A percentile compares a stretch with the other conserved stretches of the same genome.
Evolutionary conservation across 2,797 vertebrate species (phyloP).

Genomic region (Gymnoscopelus microlampas): DNA sequence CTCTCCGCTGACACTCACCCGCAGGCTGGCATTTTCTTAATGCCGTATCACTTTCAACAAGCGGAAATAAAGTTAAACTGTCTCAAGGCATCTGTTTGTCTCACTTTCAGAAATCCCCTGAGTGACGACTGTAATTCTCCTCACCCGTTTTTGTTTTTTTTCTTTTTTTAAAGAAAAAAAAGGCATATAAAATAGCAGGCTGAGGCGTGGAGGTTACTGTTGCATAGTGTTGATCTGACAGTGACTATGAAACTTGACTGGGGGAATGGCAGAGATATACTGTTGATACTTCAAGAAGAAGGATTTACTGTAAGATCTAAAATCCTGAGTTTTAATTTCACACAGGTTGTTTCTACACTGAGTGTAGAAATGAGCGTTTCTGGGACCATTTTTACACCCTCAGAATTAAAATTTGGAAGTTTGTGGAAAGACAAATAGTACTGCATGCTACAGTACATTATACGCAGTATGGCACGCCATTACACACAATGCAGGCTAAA

Average conservation of each 20-base stretch:
- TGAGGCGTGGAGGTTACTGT: slow-evolving; percentile 76
- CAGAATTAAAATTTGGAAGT: no score
- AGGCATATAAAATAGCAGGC: slow-evolving; percentile 62
- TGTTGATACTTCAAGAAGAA: slow-evolving; percentile 14
- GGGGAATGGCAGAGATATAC: slow-evolving; percentile 57
- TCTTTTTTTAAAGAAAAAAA: slow-evolving; percentile 40
- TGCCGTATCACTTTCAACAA: slow-evolving; percentile 85
- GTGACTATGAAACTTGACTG: slow-evolving; percentile 54
- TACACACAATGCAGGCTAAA: neutral
- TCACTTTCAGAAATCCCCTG: slow-evolving; percentile 80
- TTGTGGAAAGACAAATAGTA: slow-evolving; percentile 14
- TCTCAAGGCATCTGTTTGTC: slow-evolving; percentile 82
- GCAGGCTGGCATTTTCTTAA: slow-evolving; percentile 83
- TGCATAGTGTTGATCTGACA: slow-evolving; percentile 77
- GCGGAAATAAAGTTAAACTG: slow-evolving; percentile 84
- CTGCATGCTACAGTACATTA: neutral
- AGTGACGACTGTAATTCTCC: slow-evolving; percentile 83
- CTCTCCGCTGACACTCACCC: slow-evolving; percentile 78
- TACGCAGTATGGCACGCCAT: neutral
- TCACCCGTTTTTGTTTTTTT: slow-evolving; percentile 76
- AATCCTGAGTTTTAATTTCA: no score
- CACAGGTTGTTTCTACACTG: no score
- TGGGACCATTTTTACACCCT: no score
- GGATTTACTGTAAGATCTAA: no score
- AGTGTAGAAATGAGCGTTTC: no score